Percentiles rank a stretch among this genome's conserved stretches.
Conservation (phyloP, 2,113 vertebrate species). For the Nibea albiflora region DNA sequence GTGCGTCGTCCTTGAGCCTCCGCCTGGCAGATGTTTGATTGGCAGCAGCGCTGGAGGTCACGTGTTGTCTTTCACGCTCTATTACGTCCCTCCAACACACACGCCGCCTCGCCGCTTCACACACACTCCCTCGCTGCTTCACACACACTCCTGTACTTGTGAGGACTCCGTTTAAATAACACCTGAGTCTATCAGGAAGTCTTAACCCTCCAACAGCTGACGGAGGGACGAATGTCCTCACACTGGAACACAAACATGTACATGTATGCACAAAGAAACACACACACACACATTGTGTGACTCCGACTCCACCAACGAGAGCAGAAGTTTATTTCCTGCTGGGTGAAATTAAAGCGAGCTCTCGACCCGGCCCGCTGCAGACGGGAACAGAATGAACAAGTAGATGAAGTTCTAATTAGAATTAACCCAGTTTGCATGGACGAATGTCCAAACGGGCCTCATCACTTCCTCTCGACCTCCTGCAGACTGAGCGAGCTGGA, state of each 20-base stretch:
- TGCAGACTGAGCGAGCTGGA: background rate
- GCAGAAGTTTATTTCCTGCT: background rate
- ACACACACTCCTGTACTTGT: background rate
- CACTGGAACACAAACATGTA: background rate
- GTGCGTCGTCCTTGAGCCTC: slow-evolving; percentile 36
- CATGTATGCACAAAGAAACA: background rate
- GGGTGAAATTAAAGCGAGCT: slow-evolving; percentile 1
- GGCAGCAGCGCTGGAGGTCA: slow-evolving; percentile 56
- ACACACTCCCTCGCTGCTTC: background rate
- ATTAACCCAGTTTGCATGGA: slow-evolving; percentile 12
- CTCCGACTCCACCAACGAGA: background rate
- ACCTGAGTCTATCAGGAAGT: background rate
- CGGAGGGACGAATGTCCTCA: background rate
- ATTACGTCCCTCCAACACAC: slow-evolving; percentile 33
- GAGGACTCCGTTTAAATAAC: slow-evolving; percentile 3
- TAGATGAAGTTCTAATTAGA: slow-evolving; percentile 18
- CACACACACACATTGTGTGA: background rate
- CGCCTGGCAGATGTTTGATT: slow-evolving; percentile 64
- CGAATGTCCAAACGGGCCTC: background rate
- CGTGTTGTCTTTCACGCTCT: slow-evolving; percentile 68
- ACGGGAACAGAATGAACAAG: background rate
- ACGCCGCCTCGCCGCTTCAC: too few species aligned
- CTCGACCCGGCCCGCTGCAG: background rate
- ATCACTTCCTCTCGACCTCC: background rate
- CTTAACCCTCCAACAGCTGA: background rate